Base-by-base conservation (phyloP, 2,113 vertebrate species). In the Baryphthengus martii region DNA sequence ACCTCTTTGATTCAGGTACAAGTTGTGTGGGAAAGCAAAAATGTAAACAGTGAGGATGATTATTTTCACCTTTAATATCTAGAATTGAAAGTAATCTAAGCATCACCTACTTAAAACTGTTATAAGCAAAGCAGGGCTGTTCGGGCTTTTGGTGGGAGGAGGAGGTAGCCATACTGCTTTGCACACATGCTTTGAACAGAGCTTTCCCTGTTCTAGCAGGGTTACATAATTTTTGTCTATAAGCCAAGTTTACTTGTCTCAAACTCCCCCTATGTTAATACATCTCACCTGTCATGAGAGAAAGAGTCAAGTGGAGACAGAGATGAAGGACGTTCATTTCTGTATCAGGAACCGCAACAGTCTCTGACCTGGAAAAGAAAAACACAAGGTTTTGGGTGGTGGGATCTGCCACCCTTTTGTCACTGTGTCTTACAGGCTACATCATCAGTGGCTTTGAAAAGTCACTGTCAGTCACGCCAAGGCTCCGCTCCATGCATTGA, bases 381-480 rank as follows among this genome's bases (percentile, higher is more conserved):
- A 1, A 0, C 3, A 4, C 0, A 2, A 37, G 39, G 17, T 33
- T 91, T 53, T 73, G 59, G 15, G 24, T 44, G 49, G 11, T 80
- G 67, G 18, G 25, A 35, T 53, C 39, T 80, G 25, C 65, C 2
- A 0, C 21, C 39, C 5, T 74, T 61, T 40, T 31, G 49, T 79
- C n/a, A 2, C 2, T 3, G 3, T 19, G 37, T 16, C 10, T 66
- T 70, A 47, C 13, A 53, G 42, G 28, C 3, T 49, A 1, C 15
- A 37, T 71, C 49, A 59, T 24, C 16, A n/a, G 42, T 33, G 50
- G 4, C 42, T 94, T 11, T 70, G 45, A 10, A 65, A 80, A 10
- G 28, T 37, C 17, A 0, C 45, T 66, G 50, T 3, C 39, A 59
- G 42, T 18, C 25, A 2, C 44, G 13, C 29, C 45, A 5, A 0